These are phyloP conservation scores for Cuniculus paca DNA, from an alignment of 2,797 vertebrate genomes.

Conservation along the genomic window DNA sequence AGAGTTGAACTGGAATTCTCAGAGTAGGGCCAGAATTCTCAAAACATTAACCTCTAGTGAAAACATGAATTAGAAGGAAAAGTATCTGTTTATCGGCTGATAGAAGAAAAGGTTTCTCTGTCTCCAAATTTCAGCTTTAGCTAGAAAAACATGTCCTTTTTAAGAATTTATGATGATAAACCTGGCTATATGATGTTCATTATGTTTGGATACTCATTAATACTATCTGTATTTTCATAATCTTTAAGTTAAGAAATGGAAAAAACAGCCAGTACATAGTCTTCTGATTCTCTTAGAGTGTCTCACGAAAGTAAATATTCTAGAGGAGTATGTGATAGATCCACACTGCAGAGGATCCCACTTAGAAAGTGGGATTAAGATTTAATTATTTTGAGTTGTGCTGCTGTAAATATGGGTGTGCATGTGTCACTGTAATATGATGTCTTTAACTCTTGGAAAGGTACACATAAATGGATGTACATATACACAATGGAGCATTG, in stretches of 20 bases:
- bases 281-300: background rate
- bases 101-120: background rate
- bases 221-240: background rate
- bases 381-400: background rate
- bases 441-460: background rate
- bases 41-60: background rate
- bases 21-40: background rate
- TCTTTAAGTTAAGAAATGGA: background rate
- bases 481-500: rapidly evolving
- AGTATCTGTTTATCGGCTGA: background rate
- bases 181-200: background rate
- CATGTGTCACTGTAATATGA: background rate
- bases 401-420: background rate
- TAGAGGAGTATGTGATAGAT: background rate
- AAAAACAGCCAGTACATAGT: background rate
- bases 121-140: background rate
- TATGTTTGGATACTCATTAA: background rate
- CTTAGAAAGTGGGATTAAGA: background rate
- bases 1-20: background rate
- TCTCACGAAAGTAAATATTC: background rate
- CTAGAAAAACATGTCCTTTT: background rate
- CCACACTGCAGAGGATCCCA: background rate
- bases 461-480: background rate
- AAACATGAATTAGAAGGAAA: slow-evolving; percentile 1
- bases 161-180: background rate